These are phyloP conservation scores for Procambarus clarkii DNA, from an alignment of 1,140 invertebrate species.

Conservation along the genomic window DNA sequence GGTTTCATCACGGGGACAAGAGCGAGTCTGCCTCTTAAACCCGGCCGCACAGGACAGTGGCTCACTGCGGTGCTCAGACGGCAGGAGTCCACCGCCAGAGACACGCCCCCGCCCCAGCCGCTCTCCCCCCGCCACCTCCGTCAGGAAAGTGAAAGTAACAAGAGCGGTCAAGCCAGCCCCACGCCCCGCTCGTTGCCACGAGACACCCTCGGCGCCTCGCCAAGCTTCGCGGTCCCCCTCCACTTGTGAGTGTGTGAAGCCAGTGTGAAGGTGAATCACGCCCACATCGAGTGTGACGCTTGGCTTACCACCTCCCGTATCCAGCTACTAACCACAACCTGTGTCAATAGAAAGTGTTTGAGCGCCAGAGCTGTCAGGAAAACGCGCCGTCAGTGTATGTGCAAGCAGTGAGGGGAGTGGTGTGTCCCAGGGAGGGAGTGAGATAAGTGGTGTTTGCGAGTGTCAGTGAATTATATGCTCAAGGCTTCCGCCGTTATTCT, in stretches of 20 bases:
- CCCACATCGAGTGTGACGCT: not conserved
- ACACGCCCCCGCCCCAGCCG: not conserved
- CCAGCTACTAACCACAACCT: conserved; percentile 1
- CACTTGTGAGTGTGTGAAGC: conserved; percentile 18
- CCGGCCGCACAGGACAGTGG: conserved; percentile 51
- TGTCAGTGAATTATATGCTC: conserved; percentile 29
- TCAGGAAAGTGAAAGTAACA: conserved; percentile 61
- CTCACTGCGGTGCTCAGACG: conserved; percentile 39
- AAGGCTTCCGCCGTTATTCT: not conserved
- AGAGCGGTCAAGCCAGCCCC: conserved; percentile 51
- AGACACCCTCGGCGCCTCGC: conserved; percentile 10
- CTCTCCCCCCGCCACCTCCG: not conserved
- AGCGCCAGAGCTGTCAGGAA: conserved; percentile 27
- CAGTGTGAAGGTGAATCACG: not conserved
- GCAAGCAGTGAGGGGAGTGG: conserved; percentile 50
- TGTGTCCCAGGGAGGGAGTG: conserved; percentile 11
- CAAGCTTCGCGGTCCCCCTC: conserved; percentile 29
- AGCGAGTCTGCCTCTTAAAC: conserved; percentile 49
- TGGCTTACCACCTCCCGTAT: conserved; percentile 17
- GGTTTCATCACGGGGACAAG: conserved; percentile 55
- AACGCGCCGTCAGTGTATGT: conserved; percentile 45
- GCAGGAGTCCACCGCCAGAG: conserved; percentile 14
- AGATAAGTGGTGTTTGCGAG: not conserved
- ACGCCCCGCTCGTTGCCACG: conserved; percentile 9
- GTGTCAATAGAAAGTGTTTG: conserved; percentile 59